Conservation (phyloP, 2,888 invertebrate species). For the Drosophila kambysellisi region DNA sequence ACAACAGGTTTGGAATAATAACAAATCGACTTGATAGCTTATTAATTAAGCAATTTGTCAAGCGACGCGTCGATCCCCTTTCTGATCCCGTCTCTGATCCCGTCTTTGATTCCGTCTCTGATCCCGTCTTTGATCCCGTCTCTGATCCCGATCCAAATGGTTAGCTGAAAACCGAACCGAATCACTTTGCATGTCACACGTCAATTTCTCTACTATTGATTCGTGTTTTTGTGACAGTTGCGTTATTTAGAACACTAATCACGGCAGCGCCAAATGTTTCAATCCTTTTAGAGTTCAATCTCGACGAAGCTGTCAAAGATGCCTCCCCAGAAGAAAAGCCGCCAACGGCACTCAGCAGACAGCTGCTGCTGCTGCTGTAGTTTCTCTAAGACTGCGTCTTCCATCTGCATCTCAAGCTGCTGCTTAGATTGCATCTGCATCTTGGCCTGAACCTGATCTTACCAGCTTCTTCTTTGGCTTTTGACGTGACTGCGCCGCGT, state of each 20-base stretch:
- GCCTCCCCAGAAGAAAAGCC: slow-evolving; percentile 39
- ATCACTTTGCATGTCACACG: slow-evolving; percentile 71
- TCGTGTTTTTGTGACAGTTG: slow-evolving; percentile 57
- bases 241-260: slow-evolving; percentile 77
- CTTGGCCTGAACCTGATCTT: slow-evolving; percentile 54
- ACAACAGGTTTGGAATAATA: slow-evolving; percentile 54
- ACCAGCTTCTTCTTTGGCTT: slow-evolving; percentile 35
- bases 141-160: slow-evolving; percentile 18
- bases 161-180: slow-evolving; percentile 20
- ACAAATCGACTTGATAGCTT: slow-evolving; percentile 66
- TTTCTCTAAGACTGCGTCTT: slow-evolving; percentile 22
- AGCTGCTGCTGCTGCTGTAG: slow-evolving; percentile 30
- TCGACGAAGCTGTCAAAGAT: slow-evolving; percentile 55
- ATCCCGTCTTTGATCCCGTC: slow-evolving; percentile 12
- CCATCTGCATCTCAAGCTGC: neutral
- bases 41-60: slow-evolving; percentile 81
- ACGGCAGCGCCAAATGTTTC: slow-evolving; percentile 69
- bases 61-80: slow-evolving; percentile 49
- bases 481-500: slow-evolving; percentile 59
- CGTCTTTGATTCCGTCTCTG: too few relatives aligned
- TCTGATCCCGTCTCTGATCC: slow-evolving; percentile 1
- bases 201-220: slow-evolving; percentile 63
- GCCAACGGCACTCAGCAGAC: slow-evolving; percentile 64
- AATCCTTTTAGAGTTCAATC: slow-evolving; percentile 60
- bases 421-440: slow-evolving; percentile 9